Percentiles rank a stretch among this genome's conserved stretches.
phyloP scores from a whole-genome alignment of 2,888 invertebrate genomes.

The Harpagoxenus sublaevis region DNA sequence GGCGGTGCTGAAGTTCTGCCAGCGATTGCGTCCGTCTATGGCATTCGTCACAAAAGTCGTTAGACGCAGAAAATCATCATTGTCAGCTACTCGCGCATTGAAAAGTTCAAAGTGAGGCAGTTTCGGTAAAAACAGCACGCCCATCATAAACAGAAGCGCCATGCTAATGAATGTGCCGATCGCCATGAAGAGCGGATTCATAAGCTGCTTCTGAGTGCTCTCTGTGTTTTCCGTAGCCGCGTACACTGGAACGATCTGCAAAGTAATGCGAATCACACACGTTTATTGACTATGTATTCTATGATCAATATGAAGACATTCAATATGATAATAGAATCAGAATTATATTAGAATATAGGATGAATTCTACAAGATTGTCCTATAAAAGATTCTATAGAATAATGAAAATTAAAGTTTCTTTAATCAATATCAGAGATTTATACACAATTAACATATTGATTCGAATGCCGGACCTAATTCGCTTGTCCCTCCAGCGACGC shows the following conservation, averaged over 20 bases:
- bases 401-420: background rate
- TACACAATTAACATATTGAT: background rate
- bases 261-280: slow-evolving; percentile 12
- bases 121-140: slow-evolving; percentile 87
- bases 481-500: background rate
- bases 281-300: background rate
- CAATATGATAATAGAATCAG: background rate
- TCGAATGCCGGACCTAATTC: background rate
- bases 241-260: slow-evolving; percentile 67
- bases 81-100: slow-evolving; percentile 67
- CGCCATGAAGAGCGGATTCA: slow-evolving; percentile 88
- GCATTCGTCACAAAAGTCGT: slow-evolving; percentile 76
- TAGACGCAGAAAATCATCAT: slow-evolving; percentile 76
- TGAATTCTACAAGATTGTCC: background rate
- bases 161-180: slow-evolving; percentile 88
- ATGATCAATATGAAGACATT: background rate
- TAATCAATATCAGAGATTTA: background rate
- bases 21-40: slow-evolving; percentile 68
- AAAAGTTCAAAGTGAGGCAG: slow-evolving; percentile 79
- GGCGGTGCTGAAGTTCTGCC: slow-evolving; percentile 43
- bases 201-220: slow-evolving; percentile 81
- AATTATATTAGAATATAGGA: background rate
- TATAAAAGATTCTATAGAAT: background rate
- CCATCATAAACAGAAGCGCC: slow-evolving; percentile 87
- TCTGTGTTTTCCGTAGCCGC: slow-evolving; percentile 56